Evolutionary conservation across 2,797 vertebrate species (phyloP).

Genomic region (Trachurus trachurus): DNA sequence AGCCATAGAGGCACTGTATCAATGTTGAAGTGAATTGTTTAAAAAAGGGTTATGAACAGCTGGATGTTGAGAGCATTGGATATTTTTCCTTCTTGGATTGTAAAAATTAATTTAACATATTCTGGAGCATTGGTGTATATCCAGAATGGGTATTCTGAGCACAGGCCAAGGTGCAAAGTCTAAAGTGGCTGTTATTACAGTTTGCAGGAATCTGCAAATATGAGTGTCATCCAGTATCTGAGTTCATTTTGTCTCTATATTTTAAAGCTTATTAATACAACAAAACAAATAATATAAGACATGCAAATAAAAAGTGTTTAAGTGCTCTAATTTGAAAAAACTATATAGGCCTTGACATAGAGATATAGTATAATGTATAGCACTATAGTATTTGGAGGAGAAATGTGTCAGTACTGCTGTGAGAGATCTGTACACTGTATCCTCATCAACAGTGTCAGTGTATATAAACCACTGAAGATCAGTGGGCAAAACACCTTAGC

Average conservation of each 20-base stretch:
- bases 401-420: not conserved
- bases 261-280: not conserved
- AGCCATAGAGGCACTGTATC: conserved; percentile 18
- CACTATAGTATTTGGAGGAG: not conserved
- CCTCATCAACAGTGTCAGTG: too few relatives aligned
- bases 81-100: conserved; percentile 1
- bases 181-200: not conserved
- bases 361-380: not conserved
- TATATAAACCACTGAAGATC: too few relatives aligned
- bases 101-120: not conserved
- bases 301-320: not conserved
- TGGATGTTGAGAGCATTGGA: conserved; percentile 8
- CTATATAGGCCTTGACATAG: too few relatives aligned
- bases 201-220: not conserved
- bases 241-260: not conserved
- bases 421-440: not conserved
- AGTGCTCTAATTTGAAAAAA: conserved; percentile 8
- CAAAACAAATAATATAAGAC: too few relatives aligned
- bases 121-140: not conserved
- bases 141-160: not conserved
- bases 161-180: not conserved
- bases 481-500: not conserved
- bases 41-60: not conserved
- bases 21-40: not conserved
- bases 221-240: not conserved